Evolutionary conservation across 2,888 invertebrate genomes (phyloP), one percentile per base, ranked within the genome.

Genomic region (Melolontha melolontha): DNA sequence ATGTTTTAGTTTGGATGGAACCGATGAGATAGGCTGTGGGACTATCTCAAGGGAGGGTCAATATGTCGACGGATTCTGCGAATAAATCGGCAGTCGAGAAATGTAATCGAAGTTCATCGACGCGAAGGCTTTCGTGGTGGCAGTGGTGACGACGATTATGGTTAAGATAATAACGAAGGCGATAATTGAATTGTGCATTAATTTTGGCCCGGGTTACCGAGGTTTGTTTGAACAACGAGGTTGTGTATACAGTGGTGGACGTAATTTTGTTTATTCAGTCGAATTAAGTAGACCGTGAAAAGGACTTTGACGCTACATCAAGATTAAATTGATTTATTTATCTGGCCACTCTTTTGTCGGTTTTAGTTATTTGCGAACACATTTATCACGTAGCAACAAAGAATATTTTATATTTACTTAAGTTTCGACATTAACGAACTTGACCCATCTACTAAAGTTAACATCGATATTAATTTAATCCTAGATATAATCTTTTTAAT

Each of bases 151-250:
- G 42, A 42, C 11, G 12, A n/a, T 42, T 42, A 42, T 42, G 42
- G 4, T 42, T 42, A 39, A 39, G 40, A 57, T 44, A 57, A 57
- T 57, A 57, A 57, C 42, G 57, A 57, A 27, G 22, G 57, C 57
- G 42, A 57, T 57, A 57, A 57, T 57, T 57, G 57, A 57, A 42
- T 57, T 44, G 22, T 44, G 44, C 57, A 44, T 57, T 57, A 57
- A 57, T 57, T 42, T 44, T 27, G 44, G 22, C 17, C 34, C 10
- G 57, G 57, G 22, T 57, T 42, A 54, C 54, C 54, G 17, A 39
- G 54, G 54, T 39, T 54, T 54, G 54, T 54, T 54, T 54, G 39
- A 12, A 12, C 39, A 14, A 14, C 57, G 42, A 12, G 22, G n/a
- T 22, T 16, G 10, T 44, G 6, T n/a, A 27, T n/a, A 27, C 14